These are phyloP conservation scores for Ectemnius continuus DNA, from an alignment of 2,888 invertebrate species.

Conservation along the genomic window DNA sequence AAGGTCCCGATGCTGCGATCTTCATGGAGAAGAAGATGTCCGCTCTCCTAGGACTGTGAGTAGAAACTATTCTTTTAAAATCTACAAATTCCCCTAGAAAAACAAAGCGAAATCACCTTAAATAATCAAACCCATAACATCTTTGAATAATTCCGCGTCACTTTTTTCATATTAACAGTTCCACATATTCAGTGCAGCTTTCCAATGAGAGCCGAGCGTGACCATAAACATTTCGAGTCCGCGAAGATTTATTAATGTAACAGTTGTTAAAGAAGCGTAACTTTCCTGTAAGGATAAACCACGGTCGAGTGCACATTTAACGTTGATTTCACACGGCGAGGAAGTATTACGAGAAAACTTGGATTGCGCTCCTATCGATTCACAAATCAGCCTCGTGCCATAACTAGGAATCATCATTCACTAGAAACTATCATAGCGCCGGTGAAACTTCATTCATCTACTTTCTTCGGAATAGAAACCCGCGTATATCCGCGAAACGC, in stretches of 20 bases:
- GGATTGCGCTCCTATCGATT: not conserved
- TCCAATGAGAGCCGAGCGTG: no score
- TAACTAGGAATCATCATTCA: not conserved
- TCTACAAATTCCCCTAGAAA: no score
- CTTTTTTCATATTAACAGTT: no score
- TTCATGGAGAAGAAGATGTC: slow-evolving; percentile 91
- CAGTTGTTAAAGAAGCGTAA: no score
- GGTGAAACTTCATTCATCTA: not conserved
- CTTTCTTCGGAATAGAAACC: slow-evolving; percentile 5
- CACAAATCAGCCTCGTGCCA: not conserved
- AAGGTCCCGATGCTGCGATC: slow-evolving; percentile 84
- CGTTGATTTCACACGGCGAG: not conserved
- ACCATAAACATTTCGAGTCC: no score
- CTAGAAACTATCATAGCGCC: not conserved
- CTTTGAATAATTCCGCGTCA: no score
- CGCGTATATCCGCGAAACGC: not conserved
- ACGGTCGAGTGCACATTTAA: not conserved
- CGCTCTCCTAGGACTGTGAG: slow-evolving; percentile 86
- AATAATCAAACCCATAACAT: not conserved
- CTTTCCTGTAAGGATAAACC: no score
- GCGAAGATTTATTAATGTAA: no score
- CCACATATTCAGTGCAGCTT: no score
- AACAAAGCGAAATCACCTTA: not conserved
- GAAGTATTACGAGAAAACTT: not conserved
- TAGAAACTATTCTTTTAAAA: slow-evolving; percentile 62